Conservation (phyloP, 2,113 vertebrate species). For the Sardina pilchardus region DNA sequence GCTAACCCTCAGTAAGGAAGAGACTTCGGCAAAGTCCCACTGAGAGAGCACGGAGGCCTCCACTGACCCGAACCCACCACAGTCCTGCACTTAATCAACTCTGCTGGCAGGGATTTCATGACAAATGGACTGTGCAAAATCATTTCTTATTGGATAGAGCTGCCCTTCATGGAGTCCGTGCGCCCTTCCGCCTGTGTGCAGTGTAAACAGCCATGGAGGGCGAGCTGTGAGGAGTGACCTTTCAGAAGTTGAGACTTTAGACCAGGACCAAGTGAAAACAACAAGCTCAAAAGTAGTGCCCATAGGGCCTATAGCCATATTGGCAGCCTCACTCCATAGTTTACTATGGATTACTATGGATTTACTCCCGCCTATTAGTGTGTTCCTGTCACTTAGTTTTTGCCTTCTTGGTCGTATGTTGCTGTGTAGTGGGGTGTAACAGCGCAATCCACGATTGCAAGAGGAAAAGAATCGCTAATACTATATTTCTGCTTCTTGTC, state of each 20-base stretch:
- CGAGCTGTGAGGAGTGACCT: neutral
- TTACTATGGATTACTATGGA: too few species aligned
- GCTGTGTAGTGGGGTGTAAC: too few species aligned
- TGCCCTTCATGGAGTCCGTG: slow-evolving; percentile 1
- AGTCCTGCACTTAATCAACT: slow-evolving; percentile 1
- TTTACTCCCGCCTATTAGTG: too few species aligned
- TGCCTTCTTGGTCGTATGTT: too few species aligned
- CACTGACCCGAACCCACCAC: neutral
- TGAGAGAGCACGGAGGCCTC: neutral
- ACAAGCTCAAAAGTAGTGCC: too few species aligned
- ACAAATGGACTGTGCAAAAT: slow-evolving; percentile 8
- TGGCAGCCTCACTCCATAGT: too few species aligned
- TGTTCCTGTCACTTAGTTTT: too few species aligned
- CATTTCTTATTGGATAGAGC: slow-evolving; percentile 18
- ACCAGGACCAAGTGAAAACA: neutral
- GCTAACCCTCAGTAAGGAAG: neutral
- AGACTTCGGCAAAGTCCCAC: neutral
- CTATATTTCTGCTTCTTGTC: too few species aligned
- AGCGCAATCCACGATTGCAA: too few species aligned
- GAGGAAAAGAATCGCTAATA: too few species aligned
- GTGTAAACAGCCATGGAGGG: neutral
- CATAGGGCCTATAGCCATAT: too few species aligned
- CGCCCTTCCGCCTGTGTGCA: neutral
- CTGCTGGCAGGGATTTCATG: neutral
- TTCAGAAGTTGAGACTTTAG: neutral